Percentiles rank a stretch among this genome's conserved stretches.
Conservation (phyloP, 2,888 invertebrate species). For the Lasioglossum pauxillum region DNA sequence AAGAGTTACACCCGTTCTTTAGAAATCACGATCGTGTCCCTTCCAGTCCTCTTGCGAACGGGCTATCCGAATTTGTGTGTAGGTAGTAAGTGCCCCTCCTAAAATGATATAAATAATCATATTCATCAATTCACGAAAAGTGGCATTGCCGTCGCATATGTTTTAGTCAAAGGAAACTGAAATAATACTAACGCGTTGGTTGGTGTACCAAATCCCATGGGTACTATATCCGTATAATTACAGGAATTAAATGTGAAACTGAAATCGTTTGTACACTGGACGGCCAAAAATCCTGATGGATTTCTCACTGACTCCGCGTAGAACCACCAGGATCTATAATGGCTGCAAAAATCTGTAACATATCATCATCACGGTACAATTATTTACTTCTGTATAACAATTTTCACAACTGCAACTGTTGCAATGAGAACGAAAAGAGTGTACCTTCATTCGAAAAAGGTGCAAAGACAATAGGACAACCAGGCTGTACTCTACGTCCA, state of each 20-base stretch:
- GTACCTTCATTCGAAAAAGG: neutral
- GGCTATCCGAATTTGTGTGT: neutral
- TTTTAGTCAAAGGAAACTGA: neutral
- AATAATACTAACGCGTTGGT: slow-evolving; percentile 69
- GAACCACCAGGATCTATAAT: slow-evolving; percentile 85
- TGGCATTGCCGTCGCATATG: neutral
- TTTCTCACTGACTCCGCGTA: slow-evolving; percentile 85
- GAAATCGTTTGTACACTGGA: slow-evolving; percentile 55
- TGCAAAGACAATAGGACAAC: slow-evolving; percentile 77
- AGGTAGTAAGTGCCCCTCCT: slow-evolving; percentile 68
- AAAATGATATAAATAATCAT: slow-evolving; percentile 30
- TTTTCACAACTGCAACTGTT: neutral
- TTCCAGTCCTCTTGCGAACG: neutral
- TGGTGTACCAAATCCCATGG: slow-evolving; percentile 77
- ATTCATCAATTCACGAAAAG: neutral
- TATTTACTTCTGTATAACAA: neutral
- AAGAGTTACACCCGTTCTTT: too few species aligned
- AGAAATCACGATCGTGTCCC: neutral
- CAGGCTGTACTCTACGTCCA: slow-evolving; percentile 85
- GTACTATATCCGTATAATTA: slow-evolving; percentile 19
- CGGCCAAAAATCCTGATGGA: slow-evolving; percentile 81
- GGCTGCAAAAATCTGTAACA: slow-evolving; percentile 85
- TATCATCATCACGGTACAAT: neutral
- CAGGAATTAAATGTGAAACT: slow-evolving; percentile 49
- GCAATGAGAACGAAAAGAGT: neutral